Percentiles rank a stretch among this genome's conserved stretches.
These are phyloP conservation scores for Scrobipalpa atriplicella DNA, from an alignment of 2,888 invertebrate genomes.

Conservation along the genomic window DNA sequence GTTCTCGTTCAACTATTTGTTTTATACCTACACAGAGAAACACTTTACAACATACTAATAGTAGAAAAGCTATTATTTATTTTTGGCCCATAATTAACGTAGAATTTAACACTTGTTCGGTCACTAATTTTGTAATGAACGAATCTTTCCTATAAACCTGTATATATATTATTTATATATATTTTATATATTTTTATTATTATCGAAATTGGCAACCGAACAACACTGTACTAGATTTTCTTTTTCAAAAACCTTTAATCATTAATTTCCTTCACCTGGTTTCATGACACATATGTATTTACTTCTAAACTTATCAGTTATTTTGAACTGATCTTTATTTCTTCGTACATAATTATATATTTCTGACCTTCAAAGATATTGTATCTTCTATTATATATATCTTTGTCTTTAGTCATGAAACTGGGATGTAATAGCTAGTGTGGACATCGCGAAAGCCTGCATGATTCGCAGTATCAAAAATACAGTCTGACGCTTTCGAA, in stretches of 20 bases:
- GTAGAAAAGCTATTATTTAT: constrained; percentile 74
- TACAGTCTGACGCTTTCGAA: constrained; percentile 75
- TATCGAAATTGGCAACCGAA: constrained; percentile 66
- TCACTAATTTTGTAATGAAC: constrained; percentile 58
- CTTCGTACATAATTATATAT: constrained; percentile 31
- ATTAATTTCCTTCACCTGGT: constrained; percentile 63
- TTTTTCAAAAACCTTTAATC: constrained; percentile 60
- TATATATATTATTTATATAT: constrained; percentile 19
- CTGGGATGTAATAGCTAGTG: constrained; percentile 59
- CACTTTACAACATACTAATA: constrained; percentile 76
- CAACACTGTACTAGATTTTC: constrained; percentile 61
- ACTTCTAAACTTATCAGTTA: constrained; percentile 28
- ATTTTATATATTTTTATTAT: constrained; percentile 28
- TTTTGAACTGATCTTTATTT: constrained; percentile 27
- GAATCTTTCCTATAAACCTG: constrained; percentile 15
- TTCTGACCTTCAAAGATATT: constrained; percentile 41
- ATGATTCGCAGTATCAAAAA: constrained; percentile 63
- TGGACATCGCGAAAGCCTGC: constrained; percentile 60
- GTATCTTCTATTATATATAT: too few relatives aligned
- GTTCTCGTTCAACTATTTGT: constrained; percentile 66
- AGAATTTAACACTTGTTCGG: constrained; percentile 64
- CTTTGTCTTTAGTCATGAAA: constrained; percentile 63
- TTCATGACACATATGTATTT: constrained; percentile 62
- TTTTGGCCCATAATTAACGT: constrained; percentile 76
- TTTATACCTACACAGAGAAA: constrained; percentile 81